Base-by-base conservation (phyloP, 2,888 invertebrate genomes). In the Exocentrus adspersus region DNA sequence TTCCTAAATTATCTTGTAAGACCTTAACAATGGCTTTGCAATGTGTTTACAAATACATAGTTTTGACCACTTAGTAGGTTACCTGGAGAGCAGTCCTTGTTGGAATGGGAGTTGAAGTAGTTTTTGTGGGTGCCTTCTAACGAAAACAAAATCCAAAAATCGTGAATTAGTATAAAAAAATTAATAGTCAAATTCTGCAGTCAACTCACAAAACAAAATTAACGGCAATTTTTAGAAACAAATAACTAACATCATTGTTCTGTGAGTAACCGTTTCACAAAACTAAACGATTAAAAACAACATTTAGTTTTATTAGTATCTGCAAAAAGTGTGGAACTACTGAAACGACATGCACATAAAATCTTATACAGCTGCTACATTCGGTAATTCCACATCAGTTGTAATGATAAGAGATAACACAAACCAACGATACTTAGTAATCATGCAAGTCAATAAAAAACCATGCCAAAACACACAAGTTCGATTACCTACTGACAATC, bases 21-120 rank as follows among this genome's bases (percentile, higher is more conserved):
- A 32, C 19, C 14, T 43, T 37, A 51, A 43, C 66, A 73, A 68
- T 70, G 72, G 77, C 78, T 79, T 85, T 85, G 83, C 85, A 78
- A 84, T 84, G 69, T 84, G 43, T 41, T 54, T 62, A 57, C 48
- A 41, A 9, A 6, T 53, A 12, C 32, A n/a, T n/a, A n/a, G n/a
- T n/a, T n/a, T 32, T 28, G 9, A 32, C 46, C 50, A 41, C 17
- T 51, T 62, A 70, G 57, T 42, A 87, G 81, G 83, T 87, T 88
- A 89, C 88, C 88, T 89, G 88, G 63, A 88, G 84, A 68, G 88
- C 87, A 79, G 87, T 86, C 84, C 88, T 87, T 74, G 87, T 86
- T 70, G 87, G 86, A 72, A 87, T 82, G 71, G 87, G 86, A 71
- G 87, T 86, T 78, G 86, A 84, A 61, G 86, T 81, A 75, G 52